phyloP scores from a whole-genome alignment of 1,140 invertebrate species.

The Saccostrea glomerata region DNA sequence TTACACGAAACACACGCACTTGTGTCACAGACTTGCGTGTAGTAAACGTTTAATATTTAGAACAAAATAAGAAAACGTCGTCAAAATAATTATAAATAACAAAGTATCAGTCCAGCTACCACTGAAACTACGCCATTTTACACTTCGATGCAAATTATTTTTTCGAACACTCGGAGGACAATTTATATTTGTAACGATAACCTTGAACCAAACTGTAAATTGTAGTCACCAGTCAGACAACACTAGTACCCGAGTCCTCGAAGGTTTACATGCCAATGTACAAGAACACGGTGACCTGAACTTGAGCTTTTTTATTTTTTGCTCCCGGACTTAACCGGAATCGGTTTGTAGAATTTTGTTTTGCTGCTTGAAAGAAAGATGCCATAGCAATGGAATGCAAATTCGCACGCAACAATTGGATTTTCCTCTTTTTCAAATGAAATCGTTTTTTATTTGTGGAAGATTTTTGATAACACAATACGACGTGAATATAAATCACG shows the following conservation, averaged over 20 bases:
- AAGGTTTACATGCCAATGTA: not conserved
- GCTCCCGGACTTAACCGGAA: not conserved
- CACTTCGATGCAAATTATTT: too few species aligned
- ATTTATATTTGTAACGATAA: not conserved
- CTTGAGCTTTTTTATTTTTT: not conserved
- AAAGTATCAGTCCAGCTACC: not conserved
- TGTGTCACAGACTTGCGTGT: too few species aligned
- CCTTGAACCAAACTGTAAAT: not conserved
- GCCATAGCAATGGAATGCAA: not conserved
- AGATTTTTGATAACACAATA: not conserved
- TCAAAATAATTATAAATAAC: not conserved
- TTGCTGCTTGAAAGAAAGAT: not conserved
- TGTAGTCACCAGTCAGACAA: not conserved
- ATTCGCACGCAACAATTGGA: conserved; percentile 26
- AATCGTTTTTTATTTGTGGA: not conserved
- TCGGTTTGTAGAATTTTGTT: not conserved
- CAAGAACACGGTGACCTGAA: not conserved
- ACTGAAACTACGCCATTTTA: not conserved
- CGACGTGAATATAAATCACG: not conserved
- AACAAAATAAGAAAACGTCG: too few species aligned
- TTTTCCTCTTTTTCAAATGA: not conserved
- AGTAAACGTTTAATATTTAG: too few species aligned
- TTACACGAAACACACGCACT: too few species aligned
- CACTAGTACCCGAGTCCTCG: not conserved
- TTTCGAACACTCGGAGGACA: too few species aligned